Percentiles rank a stretch among this genome's conserved stretches.
These are phyloP conservation scores for Progne subis DNA, from an alignment of 2,113 vertebrate genomes.

Conservation along the genomic window DNA sequence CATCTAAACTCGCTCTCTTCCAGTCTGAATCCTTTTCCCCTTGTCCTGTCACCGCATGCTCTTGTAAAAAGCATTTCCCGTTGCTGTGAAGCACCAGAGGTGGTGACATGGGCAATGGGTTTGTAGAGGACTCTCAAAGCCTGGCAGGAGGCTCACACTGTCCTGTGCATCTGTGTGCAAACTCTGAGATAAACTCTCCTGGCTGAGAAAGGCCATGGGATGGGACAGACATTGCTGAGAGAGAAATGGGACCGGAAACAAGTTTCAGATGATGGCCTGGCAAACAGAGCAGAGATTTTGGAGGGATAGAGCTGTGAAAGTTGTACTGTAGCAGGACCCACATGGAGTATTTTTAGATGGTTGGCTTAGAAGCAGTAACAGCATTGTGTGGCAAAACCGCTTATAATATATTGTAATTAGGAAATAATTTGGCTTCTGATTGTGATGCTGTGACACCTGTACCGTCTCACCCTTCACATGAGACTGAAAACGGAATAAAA, in stretches of 20 bases:
- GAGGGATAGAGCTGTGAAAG: not conserved
- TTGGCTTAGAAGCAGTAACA: not conserved
- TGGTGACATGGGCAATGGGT: not conserved
- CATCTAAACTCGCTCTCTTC: not conserved
- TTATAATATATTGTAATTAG: not conserved
- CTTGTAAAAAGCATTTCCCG: fast-evolving
- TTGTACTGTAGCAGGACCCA: not conserved
- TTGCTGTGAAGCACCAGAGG: not conserved
- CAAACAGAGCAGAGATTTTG: not conserved
- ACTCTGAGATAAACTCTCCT: not conserved
- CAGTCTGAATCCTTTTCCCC: not conserved
- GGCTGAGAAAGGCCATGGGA: not conserved
- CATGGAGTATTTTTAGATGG: not conserved
- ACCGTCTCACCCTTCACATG: not conserved
- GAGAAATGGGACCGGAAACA: not conserved
- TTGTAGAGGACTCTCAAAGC: not conserved
- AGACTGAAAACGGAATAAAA: not conserved
- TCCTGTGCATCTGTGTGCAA: not conserved
- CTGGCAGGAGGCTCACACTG: not conserved
- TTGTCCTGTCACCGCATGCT: fast-evolving
- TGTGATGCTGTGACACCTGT: not conserved
- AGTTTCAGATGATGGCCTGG: not conserved
- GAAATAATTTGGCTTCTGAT: not conserved
- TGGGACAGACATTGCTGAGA: not conserved
- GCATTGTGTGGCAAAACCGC: not conserved